Base-by-base conservation (phyloP, 2,113 vertebrate genomes). In the Chloropsis cyanopogon region DNA sequence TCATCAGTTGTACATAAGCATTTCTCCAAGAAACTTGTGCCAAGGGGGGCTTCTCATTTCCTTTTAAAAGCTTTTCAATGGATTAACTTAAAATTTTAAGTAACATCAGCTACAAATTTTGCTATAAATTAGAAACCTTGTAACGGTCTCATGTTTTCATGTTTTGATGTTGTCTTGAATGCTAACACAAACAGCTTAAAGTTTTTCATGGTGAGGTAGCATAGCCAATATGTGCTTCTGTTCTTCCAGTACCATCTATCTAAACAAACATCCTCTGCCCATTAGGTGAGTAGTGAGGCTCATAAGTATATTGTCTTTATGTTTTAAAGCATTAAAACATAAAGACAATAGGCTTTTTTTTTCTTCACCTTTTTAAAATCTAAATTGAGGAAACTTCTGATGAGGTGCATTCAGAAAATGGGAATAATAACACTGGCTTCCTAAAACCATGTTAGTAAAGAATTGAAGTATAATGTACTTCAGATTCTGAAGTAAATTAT, bases 81-180 rank as follows among this genome's bases (percentile, higher is more conserved):
- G n/a, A 61, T 91, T 88, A 53, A 53, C n/a, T 61, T 54, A 42
- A 60, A 66, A 54, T 29, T 70, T 81, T 76, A 72, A 78, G 73
- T 49, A 47, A 41, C 1, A 0, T 35, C 0, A 0, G 8, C 63
- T 17, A 39, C 35, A 52, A 52, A 28, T 71, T 76, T 88, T 72
- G 26, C 59, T 65, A 2, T 28, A 25, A 60, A 65, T 41, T 64
- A 64, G 44, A 88, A 93, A 76, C 33, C 9, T 85, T 53, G 0
- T 21, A 22, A 76, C 13, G 59, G 33, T 23, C 29, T 54, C 12
- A 5, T 33, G 10, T 72, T 85, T 64, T 90, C 68, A 24, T 85
- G 64, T 64, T 79, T 89, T 76, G 54, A 39, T 47, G 14, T 42
- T 12, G 3, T 33, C 16, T 70, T 78, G 56, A 66, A 66, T 86